These are phyloP conservation scores for Conopomorpha cramerella DNA, from an alignment of 1,140 invertebrate genomes.

Conservation along the genomic window DNA sequence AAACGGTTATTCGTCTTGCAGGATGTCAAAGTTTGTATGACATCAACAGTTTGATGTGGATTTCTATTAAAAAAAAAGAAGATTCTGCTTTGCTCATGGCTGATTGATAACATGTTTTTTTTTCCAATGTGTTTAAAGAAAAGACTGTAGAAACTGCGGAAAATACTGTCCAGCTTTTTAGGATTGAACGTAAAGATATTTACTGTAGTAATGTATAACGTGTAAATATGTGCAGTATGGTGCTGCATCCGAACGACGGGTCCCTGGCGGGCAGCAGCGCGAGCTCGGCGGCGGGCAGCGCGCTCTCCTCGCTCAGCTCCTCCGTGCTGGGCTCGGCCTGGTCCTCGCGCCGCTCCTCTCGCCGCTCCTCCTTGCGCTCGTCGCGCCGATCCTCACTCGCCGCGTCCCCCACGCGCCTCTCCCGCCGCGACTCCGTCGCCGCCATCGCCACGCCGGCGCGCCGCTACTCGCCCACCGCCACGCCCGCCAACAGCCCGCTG, in stretches of 20 bases:
- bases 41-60: too few species aligned
- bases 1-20: too few species aligned
- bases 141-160: too few species aligned
- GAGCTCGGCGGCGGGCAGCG: constrained; percentile 61
- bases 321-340: constrained; percentile 63
- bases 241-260: constrained; percentile 86
- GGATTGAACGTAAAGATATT: too few species aligned
- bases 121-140: too few species aligned
- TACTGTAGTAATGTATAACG: too few species aligned
- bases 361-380: constrained; percentile 61
- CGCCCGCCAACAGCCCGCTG: constrained; percentile 81
- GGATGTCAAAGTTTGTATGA: too few species aligned
- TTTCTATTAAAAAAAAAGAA: too few species aligned
- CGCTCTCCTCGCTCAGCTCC: constrained; percentile 61
- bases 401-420: constrained; percentile 57
- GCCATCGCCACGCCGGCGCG: constrained; percentile 64
- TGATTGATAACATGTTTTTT: too few species aligned
- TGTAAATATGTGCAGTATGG: too few species aligned
- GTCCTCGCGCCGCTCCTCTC: constrained; percentile 24
- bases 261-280: constrained; percentile 64
- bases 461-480: constrained; percentile 78
- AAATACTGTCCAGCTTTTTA: too few species aligned
- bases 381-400: constrained; percentile 69
- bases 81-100: too few species aligned
- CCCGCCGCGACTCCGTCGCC: constrained; percentile 42